phyloP scores from a whole-genome alignment of 2,113 vertebrate genomes.

The Alethe diademata region DNA sequence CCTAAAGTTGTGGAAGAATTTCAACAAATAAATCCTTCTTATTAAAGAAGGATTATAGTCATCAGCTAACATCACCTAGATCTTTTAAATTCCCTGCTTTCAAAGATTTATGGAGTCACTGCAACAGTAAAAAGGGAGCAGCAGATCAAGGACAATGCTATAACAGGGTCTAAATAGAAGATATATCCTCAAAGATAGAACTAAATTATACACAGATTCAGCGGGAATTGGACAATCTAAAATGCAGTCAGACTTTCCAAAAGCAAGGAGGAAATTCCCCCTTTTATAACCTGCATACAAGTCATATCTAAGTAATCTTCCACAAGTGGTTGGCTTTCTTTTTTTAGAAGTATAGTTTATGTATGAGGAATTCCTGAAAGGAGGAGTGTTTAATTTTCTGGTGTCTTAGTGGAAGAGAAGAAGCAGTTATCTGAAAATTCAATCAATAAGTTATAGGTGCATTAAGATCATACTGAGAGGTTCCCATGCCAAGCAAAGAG shows the following conservation, averaged over 20 bases:
- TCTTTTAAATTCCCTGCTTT: background rate
- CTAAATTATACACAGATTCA: background rate
- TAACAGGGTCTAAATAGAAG: background rate
- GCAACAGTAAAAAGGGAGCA: background rate
- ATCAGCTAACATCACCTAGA: background rate
- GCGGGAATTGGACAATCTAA: background rate
- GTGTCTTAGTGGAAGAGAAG: background rate
- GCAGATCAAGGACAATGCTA: background rate
- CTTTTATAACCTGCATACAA: background rate
- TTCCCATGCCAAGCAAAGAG: background rate
- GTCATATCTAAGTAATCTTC: background rate
- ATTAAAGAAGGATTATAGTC: background rate
- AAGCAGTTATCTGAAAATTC: background rate
- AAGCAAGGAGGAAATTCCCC: background rate
- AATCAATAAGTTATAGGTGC: background rate
- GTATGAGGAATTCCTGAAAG: background rate
- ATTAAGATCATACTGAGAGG: background rate
- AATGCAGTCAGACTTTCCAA: background rate
- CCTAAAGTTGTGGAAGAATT: background rate
- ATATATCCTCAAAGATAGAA: background rate
- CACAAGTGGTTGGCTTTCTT: background rate
- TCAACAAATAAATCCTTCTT: background rate
- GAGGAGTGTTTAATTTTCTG: background rate
- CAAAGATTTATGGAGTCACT: background rate
- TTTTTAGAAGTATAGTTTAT: background rate